Evolutionary conservation across 2,113 vertebrate species (phyloP).

Genomic region (Scartelaos histophorus): DNA sequence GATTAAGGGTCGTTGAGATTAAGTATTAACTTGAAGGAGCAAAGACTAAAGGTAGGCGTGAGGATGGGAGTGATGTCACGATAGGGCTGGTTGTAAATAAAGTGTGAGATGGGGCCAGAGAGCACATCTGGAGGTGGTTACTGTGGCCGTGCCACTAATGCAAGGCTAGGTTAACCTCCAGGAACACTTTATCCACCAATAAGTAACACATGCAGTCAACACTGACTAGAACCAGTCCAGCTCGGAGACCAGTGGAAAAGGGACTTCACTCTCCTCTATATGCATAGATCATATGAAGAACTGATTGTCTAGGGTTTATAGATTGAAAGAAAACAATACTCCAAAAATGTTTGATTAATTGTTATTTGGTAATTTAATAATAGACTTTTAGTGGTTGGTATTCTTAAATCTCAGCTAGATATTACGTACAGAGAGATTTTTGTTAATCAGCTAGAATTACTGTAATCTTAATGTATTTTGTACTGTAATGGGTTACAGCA

Average conservation of each 20-base stretch:
- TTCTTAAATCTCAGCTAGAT: too few relatives aligned
- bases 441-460: too few relatives aligned
- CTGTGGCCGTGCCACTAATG: constrained; percentile 46
- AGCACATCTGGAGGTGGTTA: constrained; percentile 68
- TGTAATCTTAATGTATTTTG: too few relatives aligned
- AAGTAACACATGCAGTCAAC: constrained; percentile 2
- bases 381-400: too few relatives aligned
- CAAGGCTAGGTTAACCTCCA: constrained; percentile 44
- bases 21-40: constrained; percentile 75
- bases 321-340: too few relatives aligned
- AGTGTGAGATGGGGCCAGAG: constrained; percentile 35
- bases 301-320: too few relatives aligned
- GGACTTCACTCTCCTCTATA: not conserved
- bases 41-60: constrained; percentile 42
- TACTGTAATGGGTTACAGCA: too few relatives aligned
- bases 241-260: not conserved
- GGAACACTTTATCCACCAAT: constrained; percentile 24
- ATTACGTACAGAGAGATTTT: too few relatives aligned
- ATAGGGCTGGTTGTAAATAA: constrained; percentile 36
- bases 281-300: not conserved
- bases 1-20: constrained; percentile 55
- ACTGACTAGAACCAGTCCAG: not conserved
- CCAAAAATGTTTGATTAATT: too few relatives aligned
- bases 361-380: too few relatives aligned
- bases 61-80: constrained; percentile 42